These are phyloP conservation scores for Eupithecia insigniata DNA, from an alignment of 2,888 invertebrate species.

Conservation along the genomic window DNA sequence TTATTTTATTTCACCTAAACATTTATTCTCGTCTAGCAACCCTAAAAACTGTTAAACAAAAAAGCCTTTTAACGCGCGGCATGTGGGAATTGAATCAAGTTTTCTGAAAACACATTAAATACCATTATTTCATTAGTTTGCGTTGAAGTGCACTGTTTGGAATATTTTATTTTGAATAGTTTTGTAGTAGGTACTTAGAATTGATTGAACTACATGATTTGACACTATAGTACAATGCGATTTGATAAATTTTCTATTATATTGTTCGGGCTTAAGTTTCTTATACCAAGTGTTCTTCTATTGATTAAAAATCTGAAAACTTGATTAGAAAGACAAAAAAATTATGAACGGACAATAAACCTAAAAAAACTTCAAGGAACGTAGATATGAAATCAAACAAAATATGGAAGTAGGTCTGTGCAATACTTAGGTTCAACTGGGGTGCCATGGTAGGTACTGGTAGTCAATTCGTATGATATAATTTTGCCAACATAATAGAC, in stretches of 20 bases:
- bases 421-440: no score
- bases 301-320: not conserved
- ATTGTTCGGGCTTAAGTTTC: no score
- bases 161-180: not conserved
- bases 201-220: no score
- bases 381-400: no score
- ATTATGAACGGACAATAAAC: no score
- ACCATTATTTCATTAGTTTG: not conserved
- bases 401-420: no score
- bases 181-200: not conserved
- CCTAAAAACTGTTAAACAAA: not conserved
- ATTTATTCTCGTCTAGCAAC: not conserved
- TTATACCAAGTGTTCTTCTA: not conserved
- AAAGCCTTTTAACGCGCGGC: not conserved
- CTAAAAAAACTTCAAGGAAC: no score
- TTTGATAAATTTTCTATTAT: no score
- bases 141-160: not conserved
- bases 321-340: not conserved
- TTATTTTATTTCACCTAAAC: not conserved
- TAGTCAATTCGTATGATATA: not conserved
- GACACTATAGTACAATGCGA: no score
- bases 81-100: not conserved
- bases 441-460: not conserved
- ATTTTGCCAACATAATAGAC: not conserved
- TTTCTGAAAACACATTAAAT: not conserved